phyloP scores from a whole-genome alignment of 2,113 vertebrate genomes.

The Mastomys coucha region DNA sequence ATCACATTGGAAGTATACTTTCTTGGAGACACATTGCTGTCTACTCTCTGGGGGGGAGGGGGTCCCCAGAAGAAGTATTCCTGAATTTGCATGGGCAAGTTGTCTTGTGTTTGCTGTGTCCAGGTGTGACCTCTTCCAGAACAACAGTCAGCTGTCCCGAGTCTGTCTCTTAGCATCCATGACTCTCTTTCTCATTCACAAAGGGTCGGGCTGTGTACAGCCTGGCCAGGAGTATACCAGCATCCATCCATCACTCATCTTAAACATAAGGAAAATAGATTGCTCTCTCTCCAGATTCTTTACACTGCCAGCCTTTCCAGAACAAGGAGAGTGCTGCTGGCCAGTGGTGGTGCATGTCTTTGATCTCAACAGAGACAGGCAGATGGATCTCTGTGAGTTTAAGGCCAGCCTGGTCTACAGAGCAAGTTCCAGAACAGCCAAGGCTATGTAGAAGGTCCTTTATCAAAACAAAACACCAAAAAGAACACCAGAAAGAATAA shows the following conservation, averaged over 20 bases:
- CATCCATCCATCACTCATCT: background rate
- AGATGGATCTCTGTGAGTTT: background rate
- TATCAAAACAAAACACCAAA: background rate
- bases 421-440: background rate
- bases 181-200: background rate
- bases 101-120: rapidly evolving
- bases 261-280: background rate
- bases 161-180: background rate
- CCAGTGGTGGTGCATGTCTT: background rate
- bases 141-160: too few relatives aligned
- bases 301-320: background rate
- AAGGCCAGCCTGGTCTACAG: background rate
- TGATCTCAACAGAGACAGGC: background rate
- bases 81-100: rapidly evolving
- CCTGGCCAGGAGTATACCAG: rapidly evolving
- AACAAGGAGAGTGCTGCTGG: background rate
- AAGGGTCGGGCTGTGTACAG: rapidly evolving
- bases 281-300: too few relatives aligned
- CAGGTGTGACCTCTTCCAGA: background rate
- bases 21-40: rapidly evolving
- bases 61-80: rapidly evolving
- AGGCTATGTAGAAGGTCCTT: background rate
- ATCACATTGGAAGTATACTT: background rate
- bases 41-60: background rate
- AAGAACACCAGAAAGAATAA: background rate